A percentile compares a stretch with the other conserved stretches of the same genome.
Conservation (phyloP, 2,888 invertebrate genomes). For the Melanophora roralis region DNA sequence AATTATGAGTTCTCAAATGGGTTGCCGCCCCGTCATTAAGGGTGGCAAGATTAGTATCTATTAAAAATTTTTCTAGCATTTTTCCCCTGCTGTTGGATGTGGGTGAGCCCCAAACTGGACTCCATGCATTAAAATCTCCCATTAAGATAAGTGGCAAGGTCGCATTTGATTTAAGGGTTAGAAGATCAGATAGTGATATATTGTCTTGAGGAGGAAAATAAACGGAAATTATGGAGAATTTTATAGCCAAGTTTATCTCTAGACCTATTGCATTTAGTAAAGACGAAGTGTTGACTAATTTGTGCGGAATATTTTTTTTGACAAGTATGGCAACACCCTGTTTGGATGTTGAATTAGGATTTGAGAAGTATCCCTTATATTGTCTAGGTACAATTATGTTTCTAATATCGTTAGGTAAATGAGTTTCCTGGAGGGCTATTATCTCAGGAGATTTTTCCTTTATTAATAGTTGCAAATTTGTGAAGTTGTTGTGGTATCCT, state of each 20-base stretch:
- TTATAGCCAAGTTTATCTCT: neutral
- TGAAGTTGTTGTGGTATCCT: neutral
- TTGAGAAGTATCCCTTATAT: neutral
- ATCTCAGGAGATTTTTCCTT: neutral
- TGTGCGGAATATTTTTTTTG: neutral
- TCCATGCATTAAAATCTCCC: too few relatives aligned
- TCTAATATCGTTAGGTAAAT: neutral
- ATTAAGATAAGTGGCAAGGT: too few relatives aligned
- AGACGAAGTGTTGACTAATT: neutral
- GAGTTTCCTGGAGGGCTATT: neutral
- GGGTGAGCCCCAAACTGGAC: too few relatives aligned
- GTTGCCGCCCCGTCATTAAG: too few relatives aligned
- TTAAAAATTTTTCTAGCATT: too few relatives aligned
- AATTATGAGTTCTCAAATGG: too few relatives aligned
- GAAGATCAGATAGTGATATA: neutral
- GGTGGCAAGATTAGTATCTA: too few relatives aligned
- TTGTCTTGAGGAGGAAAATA: neutral
- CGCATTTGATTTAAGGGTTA: too few relatives aligned
- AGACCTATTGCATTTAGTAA: neutral
- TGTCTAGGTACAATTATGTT: neutral
- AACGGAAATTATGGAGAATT: neutral
- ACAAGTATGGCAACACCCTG: neutral
- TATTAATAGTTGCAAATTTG: neutral
- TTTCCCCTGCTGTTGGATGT: too few relatives aligned
- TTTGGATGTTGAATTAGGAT: neutral